These are phyloP conservation scores for Albula goreensis DNA, from an alignment of 2,113 vertebrate genomes.

Conservation along the genomic window DNA sequence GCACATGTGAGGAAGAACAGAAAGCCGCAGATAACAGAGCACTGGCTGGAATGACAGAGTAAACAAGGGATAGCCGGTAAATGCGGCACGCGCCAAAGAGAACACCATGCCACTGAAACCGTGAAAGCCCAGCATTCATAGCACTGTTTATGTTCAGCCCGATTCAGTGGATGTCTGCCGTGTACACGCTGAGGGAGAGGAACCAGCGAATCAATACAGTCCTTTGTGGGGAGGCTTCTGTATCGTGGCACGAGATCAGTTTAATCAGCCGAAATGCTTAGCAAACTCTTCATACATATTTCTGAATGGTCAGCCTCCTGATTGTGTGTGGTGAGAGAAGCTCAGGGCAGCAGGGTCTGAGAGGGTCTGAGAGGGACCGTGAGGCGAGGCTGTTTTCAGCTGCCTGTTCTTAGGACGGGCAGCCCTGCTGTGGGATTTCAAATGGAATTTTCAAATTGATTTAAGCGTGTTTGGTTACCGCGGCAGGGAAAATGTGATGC, in stretches of 20 bases:
- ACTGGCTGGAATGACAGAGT: not conserved
- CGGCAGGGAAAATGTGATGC: not conserved
- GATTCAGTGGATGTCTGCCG: not conserved
- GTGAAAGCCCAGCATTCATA: not conserved
- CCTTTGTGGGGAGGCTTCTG: not conserved
- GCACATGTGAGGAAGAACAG: not conserved
- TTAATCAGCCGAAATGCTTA: not conserved
- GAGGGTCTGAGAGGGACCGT: not conserved
- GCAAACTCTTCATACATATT: not conserved
- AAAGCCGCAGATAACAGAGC: not conserved
- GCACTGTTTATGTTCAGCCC: not conserved
- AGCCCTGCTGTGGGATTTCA: not conserved
- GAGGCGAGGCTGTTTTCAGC: not conserved
- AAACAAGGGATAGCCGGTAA: not conserved
- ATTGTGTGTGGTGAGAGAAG: not conserved
- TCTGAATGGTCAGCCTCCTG: not conserved
- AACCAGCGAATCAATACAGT: not conserved
- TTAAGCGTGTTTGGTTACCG: conserved; percentile 2
- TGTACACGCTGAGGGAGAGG: not conserved
- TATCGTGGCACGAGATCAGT: not conserved
- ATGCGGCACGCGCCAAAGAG: not conserved
- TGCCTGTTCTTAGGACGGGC: not conserved
- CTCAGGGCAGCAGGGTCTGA: not conserved
- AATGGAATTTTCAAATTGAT: conserved; percentile 18
- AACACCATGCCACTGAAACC: not conserved